Base-by-base conservation (phyloP, 1,140 invertebrate genomes). In the Penaeus vannamei region DNA sequence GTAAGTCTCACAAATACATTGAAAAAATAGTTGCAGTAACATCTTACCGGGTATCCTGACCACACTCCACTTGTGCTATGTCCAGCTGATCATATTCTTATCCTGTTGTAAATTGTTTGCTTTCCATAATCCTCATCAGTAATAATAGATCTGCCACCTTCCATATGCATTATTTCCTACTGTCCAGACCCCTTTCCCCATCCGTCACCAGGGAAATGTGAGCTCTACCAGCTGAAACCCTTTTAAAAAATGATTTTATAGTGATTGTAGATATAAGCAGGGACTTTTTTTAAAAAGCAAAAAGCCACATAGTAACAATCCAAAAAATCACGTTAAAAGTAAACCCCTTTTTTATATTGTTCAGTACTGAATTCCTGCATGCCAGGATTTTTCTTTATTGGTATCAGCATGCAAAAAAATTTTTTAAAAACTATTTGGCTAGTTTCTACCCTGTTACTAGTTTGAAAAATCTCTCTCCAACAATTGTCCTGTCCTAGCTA, bases 111-210 rank as follows among this genome's bases (percentile, higher is more conserved):
- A 77, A 86, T 81, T 59, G 79, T 91, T 53, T 95, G 96, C 4
- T 94, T 94, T 66, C 92, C 93, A 92, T 97, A 98, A 83, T 96
- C 93, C 93, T 99, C 97, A 92, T 96, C 94, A 32, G 95, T 92
- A 91, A 98, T 95, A 91, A 98, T 95, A 85, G 94, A 94, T 79
- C 98, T 93, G 0, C 97, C 98, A 93, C 98, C 99, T 98, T 20
- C 98, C 98, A 93, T 97, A 98, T 0, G 95, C 94, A 94, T 99
- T 99, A 92, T 98, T 98, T 26, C 98, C 98, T 90, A 98, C 93
- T 64, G 96, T 95, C 92, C 96, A 98, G 1, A 98, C 94, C 76
- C 95, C 95, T 83, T n/a, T 92, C 93, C 92, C 95, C 95, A 89
- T 96, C 95, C 5, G 97, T 97, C 19, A 98, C 92, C 80, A 98